Evolutionary conservation across 1,140 invertebrate genomes (phyloP), one percentile per base, ranked within the genome.

Genomic region (Euwallacea fornicatus): DNA sequence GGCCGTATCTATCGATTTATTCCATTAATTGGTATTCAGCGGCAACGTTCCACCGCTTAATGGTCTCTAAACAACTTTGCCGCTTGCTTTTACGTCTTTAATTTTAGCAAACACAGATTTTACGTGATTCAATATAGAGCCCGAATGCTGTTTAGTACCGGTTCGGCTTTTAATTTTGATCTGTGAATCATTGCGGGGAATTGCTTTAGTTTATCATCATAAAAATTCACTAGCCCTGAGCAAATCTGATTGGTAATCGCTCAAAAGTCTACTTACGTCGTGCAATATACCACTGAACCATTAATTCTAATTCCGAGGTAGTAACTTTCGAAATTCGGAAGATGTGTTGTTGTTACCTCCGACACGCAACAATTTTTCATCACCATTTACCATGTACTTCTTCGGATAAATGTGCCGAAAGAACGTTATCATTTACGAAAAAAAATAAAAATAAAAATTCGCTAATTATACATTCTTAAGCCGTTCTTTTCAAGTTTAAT

Each of bases 21-120:
- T 47, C 13, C 60, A 61, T 64, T 73, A 73, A 73, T 73, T 73
- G 60, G 65, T 73, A 73, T 73, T 73, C 71, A 50, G 66, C 66
- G 65, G 66, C 66, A 62, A 54, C 58, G 64, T 62, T 60, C 44
- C 42, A 73, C 33, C 71, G 64, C 71, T 73, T 73, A 73, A 73
- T 42, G 66, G 71, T 73, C 65, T 66, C 59, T 53, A 72, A 67
- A 67, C 65, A 67, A 67, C 44, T 67, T 63, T 67, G 65, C 62
- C 43, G 64, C 65, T 56, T 68, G 66, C 66, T 59, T 59, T 64
- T 68, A 59, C 64, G 71, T 73, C 71, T 73, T 64, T 68, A 66
- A 62, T 63, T 71, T 66, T 67, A 61, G 54, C 54, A 68, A 69
- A 63, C 59, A 73, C 33, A 63, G 61, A 71, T 55, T 47, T 63